Evolutionary conservation across 2,888 invertebrate species (phyloP), one percentile per base, ranked within the genome.

Genomic region (Tenthredo livida): DNA sequence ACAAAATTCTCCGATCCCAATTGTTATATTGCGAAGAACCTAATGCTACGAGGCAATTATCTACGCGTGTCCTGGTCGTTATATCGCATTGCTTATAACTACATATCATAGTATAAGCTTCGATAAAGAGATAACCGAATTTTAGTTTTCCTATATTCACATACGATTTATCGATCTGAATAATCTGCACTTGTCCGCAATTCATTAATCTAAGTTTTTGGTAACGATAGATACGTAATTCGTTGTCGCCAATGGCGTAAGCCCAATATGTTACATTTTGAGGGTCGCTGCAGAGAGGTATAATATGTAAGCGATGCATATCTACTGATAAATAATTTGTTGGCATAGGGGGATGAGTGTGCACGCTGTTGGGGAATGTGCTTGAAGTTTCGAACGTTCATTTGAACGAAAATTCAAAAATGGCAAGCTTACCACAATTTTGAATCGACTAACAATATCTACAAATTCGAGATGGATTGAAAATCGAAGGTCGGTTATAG

Each of bases 61-160:
- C 54, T 7, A 54, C 7, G 50, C 21, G 86, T 72, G 67, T 85
- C 33, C 17, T 50, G 67, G 4, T n/a, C 7, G n/a, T n/a, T 58
- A 58, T n/a, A 58, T 58, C 5, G 29, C 1, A 29, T 29, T 29
- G 29, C 2, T 33, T 33, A 29, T 12, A 25, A 61, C 25, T 17
- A 37, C 37, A 37, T 37, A 37, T 37, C 4, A 33, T 33, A 4
- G 37, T 37, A 50, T 61, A 61, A 21, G 10, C n/a, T 33, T 5
- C 15, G 67, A 33, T 33, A 29, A 67, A 29, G 33, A 67, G 17
- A 17, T 65, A 65, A 25, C 29, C 29, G 25, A 65, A 65, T 29
- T 65, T 10, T 4, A 29, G 67, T 67, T 67, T 67, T 33, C 25
- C 25, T 12, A 25, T 33, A 33, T 17, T 33, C 7, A 17, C 25